phyloP scores from a whole-genome alignment of 2,113 vertebrate genomes.

The Rana temporaria region DNA sequence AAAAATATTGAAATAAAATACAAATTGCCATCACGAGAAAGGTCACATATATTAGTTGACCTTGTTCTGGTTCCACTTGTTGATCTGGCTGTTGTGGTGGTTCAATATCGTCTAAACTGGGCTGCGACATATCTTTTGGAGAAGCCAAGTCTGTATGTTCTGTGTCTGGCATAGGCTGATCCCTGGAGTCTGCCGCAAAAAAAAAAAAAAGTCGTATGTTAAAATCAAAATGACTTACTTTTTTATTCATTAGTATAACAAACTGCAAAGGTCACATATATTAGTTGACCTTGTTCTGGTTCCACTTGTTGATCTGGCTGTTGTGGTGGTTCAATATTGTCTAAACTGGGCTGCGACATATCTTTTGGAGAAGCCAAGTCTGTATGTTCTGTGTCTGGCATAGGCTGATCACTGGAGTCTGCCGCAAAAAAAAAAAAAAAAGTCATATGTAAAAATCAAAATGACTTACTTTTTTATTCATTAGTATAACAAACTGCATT shows the following conservation, averaged over 20 bases:
- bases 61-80: neutral
- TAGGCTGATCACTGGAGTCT: constrained; percentile 33
- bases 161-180: constrained; percentile 29
- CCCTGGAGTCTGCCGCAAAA: constrained; percentile 32
- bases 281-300: constrained; percentile 3
- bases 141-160: constrained; percentile 23
- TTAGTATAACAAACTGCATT: no score
- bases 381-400: constrained; percentile 38
- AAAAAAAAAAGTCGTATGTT: neutral
- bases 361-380: neutral
- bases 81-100: constrained; percentile 25
- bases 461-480: no score
- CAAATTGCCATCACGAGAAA: neutral
- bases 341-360: neutral
- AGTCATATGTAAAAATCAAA: no score
- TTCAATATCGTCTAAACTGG: constrained; percentile 22
- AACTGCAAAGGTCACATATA: no score
- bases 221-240: no score
- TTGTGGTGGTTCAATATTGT: constrained; percentile 42
- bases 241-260: no score
- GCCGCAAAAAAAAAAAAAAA: constrained; percentile 7
- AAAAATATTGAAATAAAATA: no score
- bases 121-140: neutral
- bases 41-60: neutral
- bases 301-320: neutral